Conservation (phyloP, 2,888 invertebrate genomes). For the Slavum lentiscoides region DNA sequence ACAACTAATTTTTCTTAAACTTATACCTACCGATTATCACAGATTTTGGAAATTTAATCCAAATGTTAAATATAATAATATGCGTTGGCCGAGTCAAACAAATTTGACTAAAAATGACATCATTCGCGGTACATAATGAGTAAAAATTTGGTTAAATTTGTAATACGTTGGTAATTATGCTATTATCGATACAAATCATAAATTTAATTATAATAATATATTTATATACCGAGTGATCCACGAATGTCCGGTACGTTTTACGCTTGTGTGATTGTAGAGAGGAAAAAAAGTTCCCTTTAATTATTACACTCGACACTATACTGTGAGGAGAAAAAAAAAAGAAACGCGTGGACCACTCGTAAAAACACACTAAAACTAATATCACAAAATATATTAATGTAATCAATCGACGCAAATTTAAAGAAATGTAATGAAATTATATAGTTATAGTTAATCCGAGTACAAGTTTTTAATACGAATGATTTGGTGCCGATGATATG, state of each 20-base stretch:
- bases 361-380: constrained; percentile 26
- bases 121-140: not conserved
- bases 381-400: constrained; percentile 33
- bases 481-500: not conserved
- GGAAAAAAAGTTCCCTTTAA: not conserved
- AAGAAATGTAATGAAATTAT: too few species aligned
- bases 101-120: not conserved
- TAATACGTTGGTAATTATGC: not conserved
- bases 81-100: not conserved
- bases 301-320: too few species aligned
- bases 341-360: not conserved
- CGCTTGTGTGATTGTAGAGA: not conserved
- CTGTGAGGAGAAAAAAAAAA: not conserved
- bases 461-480: not conserved
- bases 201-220: not conserved
- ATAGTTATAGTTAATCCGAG: not conserved
- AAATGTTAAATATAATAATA: not conserved
- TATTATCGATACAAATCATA: constrained; percentile 1
- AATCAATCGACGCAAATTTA: not conserved
- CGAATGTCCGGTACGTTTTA: not conserved
- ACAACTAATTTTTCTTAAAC: not conserved
- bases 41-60: constrained; percentile 1
- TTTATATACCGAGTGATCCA: not conserved
- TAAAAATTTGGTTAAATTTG: not conserved
- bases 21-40: constrained; percentile 1